Base-by-base conservation (phyloP, 2,113 vertebrate genomes). In the Plecotus auritus region DNA sequence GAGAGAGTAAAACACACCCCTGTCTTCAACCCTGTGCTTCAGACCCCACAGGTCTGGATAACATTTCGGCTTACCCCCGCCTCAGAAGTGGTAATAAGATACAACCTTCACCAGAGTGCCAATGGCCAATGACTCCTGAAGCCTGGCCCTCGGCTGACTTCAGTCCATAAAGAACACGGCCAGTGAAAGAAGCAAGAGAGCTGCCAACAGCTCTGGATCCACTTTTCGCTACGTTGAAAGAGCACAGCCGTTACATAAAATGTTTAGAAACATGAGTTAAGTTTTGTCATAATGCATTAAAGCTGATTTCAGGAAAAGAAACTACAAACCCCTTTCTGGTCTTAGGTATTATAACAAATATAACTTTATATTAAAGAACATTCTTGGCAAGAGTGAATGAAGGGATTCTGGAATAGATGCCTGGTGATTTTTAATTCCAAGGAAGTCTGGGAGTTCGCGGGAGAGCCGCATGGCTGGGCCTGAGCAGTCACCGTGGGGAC, bases 281-380 rank as follows among this genome's bases (percentile, higher is more conserved):
- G 77, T 90, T 91, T 94, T 92, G 96, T 96, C 96, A 96, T 61
- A 82, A 85, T 23, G 83, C 67, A 90, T 92, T 94, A 95, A n/a
- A 85, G 66, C 45, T 90, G 82, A 95, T 94, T 92, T 90, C 47
- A 70, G 88, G 26, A 0, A 37, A 76, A 51, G 89, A 74, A 67
- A 67, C 17, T 23, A 64, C n/a, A 70, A 88, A 49, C 37, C 11
- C 35, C 80, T 87, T 86, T 51, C 23, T 76, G 35, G 91, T 72
- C 42, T 96, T 74, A 67, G 35, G 70, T 37, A 59, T 51, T 88
- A 73, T 64, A 87, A 92, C 66, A 87, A 92, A 72, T 40, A 40
- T 2, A 70, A 94, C 72, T 86, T 72, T 59, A 82, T 23, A 90
- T 83, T 76, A 35, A 59, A 88, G 89, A 87, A 85, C 74, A 84